Evolutionary conservation across 2,888 invertebrate genomes (phyloP).

Genomic region (Diarsia rubi): DNA sequence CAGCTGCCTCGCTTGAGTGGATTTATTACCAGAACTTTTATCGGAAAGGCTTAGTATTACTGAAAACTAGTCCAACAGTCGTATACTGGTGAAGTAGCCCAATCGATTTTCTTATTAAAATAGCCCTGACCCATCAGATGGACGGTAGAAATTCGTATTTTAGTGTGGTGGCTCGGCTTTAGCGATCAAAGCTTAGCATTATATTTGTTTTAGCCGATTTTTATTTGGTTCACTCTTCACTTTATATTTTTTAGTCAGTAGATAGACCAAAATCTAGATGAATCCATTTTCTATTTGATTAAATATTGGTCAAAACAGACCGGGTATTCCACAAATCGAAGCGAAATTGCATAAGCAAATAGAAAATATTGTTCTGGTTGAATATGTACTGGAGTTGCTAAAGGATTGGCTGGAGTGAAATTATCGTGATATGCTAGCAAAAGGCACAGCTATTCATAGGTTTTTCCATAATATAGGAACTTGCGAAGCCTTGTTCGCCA

Average conservation of each 20-base stretch:
- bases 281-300: not conserved
- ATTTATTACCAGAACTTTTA: slow-evolving; percentile 24
- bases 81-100: not conserved
- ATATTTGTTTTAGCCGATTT: slow-evolving; percentile 8
- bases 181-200: not conserved
- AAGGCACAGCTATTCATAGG: not conserved
- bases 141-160: slow-evolving; percentile 8
- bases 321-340: not conserved
- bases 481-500: not conserved
- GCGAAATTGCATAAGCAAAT: too few relatives aligned
- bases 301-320: not conserved
- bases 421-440: not conserved
- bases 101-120: slow-evolving; percentile 18
- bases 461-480: slow-evolving; percentile 1
- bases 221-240: not conserved
- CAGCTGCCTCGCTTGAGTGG: slow-evolving; percentile 8
- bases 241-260: not conserved
- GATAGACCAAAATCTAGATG: not conserved
- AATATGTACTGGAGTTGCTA: too few relatives aligned
- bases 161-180: not conserved
- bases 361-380: too few relatives aligned
- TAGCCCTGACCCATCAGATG: not conserved
- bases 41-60: not conserved
- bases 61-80: not conserved
- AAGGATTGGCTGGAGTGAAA: too few relatives aligned